A percentile compares a stretch with the other conserved stretches of the same genome.
Evolutionary conservation across 2,888 invertebrate genomes (phyloP).

Genomic region (Cephus pygmeus): DNA sequence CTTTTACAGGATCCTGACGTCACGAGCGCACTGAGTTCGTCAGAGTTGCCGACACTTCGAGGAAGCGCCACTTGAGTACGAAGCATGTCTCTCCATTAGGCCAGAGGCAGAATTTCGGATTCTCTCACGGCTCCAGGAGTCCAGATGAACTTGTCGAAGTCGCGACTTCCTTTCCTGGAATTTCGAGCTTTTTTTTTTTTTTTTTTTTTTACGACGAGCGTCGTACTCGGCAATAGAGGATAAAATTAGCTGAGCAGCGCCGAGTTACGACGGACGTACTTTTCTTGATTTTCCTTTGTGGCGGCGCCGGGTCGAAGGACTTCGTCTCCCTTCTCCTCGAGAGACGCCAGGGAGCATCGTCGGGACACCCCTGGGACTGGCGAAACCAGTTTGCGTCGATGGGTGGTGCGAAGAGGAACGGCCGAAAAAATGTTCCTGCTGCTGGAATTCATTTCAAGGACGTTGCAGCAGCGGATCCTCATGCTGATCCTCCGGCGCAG

Average conservation of each 20-base stretch:
- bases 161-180: no score
- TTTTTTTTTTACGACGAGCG: no score
- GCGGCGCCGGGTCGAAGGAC: not conserved
- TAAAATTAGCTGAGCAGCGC: no score
- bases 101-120: not conserved
- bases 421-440: not conserved
- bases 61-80: not conserved
- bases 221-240: no score
- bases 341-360: not conserved
- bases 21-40: not conserved
- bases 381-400: not conserved
- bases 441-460: not conserved
- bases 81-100: not conserved
- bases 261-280: slow-evolving; percentile 15
- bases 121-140: no score
- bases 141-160: no score
- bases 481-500: not conserved
- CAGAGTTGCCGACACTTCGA: not conserved
- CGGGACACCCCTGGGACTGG: not conserved
- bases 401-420: not conserved
- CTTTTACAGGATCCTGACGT: not conserved
- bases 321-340: not conserved
- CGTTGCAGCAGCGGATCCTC: not conserved
- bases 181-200: no score
- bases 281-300: slow-evolving; percentile 5